Evolutionary conservation across 2,888 invertebrate species (phyloP), one percentile per base, ranked within the genome.

Genomic region (Gryllus longicercus): DNA sequence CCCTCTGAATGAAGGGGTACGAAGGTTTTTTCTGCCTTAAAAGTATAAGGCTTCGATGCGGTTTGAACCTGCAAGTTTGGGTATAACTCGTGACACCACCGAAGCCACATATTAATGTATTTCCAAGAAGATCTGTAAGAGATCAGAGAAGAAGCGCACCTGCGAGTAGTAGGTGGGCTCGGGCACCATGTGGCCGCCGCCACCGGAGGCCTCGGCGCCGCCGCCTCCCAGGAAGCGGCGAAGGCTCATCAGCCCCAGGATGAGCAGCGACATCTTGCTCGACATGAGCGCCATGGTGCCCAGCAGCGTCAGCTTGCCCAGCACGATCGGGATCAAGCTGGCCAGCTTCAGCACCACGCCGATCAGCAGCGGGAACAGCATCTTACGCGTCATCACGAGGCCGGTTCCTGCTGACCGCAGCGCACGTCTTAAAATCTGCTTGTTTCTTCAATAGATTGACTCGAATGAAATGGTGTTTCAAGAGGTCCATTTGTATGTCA

Each of bases 281-380:
- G 85, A 82, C 11, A 86, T 79, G 50, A 86, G 83, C 51, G 86
- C 85, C 83, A 85, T 83, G n/a, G 84, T 80, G 25, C 85, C 85
- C 3, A 86, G 82, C 0, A 87, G 81, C 0, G 84, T 84, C 21
- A 86, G 83, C 79, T 86, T 85, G 8, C 84, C 83, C n/a, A 87
- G 81, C n/a, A 86, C 83, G 11, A 86, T 76, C 10, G 86, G 86
- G 50, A 86, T 83, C 0, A 86, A 79, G 18, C 85, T 84, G 50
- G 85, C 80, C 25, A 86, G 84, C 82, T 86, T 86, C 14, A 86
- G 81, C 16, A 86, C 84, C 16, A 86, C 79, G 5, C 86, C 85
- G 4, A 85, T 84, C 75, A 87, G 81, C 14, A 85, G 80, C 76
- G 86, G 86, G 49, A 86, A 82, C 76, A 86, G 79, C 79, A 85